Evolutionary conservation across 23 tunicate species (phyloP).

Genomic region (Oikopleura dioica): DNA sequence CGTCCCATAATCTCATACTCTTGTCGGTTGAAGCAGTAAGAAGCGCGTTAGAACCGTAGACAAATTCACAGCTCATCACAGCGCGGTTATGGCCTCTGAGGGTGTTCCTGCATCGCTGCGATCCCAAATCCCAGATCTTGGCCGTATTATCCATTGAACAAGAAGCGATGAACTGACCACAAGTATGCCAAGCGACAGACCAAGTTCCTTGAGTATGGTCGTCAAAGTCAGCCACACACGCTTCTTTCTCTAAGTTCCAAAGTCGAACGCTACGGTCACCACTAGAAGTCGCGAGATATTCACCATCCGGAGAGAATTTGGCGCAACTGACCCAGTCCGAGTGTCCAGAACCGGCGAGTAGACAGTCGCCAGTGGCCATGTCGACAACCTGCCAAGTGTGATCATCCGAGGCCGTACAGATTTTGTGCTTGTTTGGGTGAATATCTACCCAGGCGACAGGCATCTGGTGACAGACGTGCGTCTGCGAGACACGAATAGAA

Average conservation of each 20-base stretch:
- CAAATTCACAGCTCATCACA: slow-evolving; percentile 53
- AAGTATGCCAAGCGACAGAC: slow-evolving; percentile 88
- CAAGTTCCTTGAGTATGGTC: slow-evolving; percentile 90
- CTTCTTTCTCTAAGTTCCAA: slow-evolving; percentile 64
- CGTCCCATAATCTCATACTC: slow-evolving; percentile 77
- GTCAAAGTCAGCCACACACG: slow-evolving; percentile 32
- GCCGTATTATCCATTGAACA: slow-evolving; percentile 87
- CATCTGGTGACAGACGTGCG: not conserved
- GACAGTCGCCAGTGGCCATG: slow-evolving; percentile 43
- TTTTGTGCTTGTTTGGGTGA: slow-evolving; percentile 69
- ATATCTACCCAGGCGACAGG: slow-evolving; percentile 20
- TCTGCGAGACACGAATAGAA: not conserved
- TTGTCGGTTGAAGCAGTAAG: slow-evolving; percentile 73
- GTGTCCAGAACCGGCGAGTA: slow-evolving; percentile 85
- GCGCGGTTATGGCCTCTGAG: slow-evolving; percentile 76
- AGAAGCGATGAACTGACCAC: slow-evolving; percentile 81
- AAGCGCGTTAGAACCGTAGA: slow-evolving; percentile 40
- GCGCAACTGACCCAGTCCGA: slow-evolving; percentile 69
- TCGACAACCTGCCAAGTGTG: slow-evolving; percentile 75
- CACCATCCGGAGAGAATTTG: slow-evolving; percentile 54
- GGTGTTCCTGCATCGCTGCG: slow-evolving; percentile 53
- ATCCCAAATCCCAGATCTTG: slow-evolving; percentile 56
- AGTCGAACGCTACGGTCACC: slow-evolving; percentile 57
- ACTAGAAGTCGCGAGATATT: slow-evolving; percentile 46
- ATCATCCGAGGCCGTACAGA: slow-evolving; percentile 70